Base-by-base conservation (phyloP, 2,888 invertebrate species). In the Drosophila cracens region DNA sequence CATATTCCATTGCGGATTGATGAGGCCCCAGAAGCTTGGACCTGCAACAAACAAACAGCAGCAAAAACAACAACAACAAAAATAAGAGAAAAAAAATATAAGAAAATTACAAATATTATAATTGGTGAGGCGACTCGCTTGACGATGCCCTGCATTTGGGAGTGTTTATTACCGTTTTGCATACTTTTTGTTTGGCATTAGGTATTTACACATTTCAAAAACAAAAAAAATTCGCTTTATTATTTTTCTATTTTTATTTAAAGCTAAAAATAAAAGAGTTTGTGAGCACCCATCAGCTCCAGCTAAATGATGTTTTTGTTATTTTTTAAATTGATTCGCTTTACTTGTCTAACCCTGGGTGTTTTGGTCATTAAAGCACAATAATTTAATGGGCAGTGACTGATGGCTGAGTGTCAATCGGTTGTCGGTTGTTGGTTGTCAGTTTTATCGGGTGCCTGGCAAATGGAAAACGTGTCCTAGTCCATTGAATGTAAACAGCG, bases 1-100 rank as follows among this genome's bases (percentile, higher is more conserved):
- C 95, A 99, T 96, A 92, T 96, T 97, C 99, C 99, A 99, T 93
- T 99, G 98, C 18, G 98, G 98, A 94, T 99, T 99, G 94, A 99
- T 97, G 83, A 98, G 95, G 69, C 99, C 99, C 99, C 99, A 99
- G 94, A 98, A 99, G 67, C 97, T 97, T 57, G 99, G 99, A 94
- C 99, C 99, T 98, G 94, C 3, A 94, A 78, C 18, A 70, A 52
- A 36, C 43, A 53, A 27, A 64, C 11, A n/a, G 52, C 27, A 29
- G 34, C 25, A n/a, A 25, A 38, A 38, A n/a, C n/a, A 29, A 38
- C 27, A 29, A 38, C 10, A 27, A 34, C 7, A 33, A 13, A 31
- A 25, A 46, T 21, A 7, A 18, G 16, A 16, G 5, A 2, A 18
- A 38, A 36, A 25, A 18, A 27, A 31, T 31, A 27, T 8, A 36